Percentiles rank a stretch among this genome's conserved stretches.
Evolutionary conservation across 2,888 invertebrate species (phyloP).

Genomic region (Hermaeophaga mercurialis): DNA sequence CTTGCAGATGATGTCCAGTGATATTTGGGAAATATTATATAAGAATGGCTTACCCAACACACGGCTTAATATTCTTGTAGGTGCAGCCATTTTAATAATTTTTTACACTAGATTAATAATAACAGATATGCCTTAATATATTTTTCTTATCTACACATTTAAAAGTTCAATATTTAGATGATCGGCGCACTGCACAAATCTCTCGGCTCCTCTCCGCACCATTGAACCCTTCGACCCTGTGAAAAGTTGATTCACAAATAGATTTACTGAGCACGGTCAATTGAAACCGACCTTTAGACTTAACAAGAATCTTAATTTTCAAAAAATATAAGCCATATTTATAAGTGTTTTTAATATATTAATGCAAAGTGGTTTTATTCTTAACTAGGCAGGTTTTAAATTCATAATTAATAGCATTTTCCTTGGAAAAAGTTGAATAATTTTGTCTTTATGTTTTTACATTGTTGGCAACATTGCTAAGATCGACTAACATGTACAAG

Average conservation of each 20-base stretch:
- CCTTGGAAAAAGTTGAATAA: too few relatives aligned
- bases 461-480: too few relatives aligned
- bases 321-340: too few relatives aligned
- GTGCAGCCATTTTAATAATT: constrained; percentile 50
- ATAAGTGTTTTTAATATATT: too few relatives aligned
- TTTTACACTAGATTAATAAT: constrained; percentile 8
- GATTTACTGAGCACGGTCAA: constrained; percentile 7
- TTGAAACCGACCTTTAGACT: constrained; percentile 17
- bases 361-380: too few relatives aligned
- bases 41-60: constrained; percentile 54
- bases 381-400: too few relatives aligned
- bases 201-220: constrained; percentile 8
- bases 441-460: too few relatives aligned
- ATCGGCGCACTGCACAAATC: constrained; percentile 20
- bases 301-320: too few relatives aligned
- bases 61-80: constrained; percentile 53
- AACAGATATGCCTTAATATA: constrained; percentile 16
- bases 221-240: constrained; percentile 18
- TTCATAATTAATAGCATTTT: too few relatives aligned
- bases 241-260: constrained; percentile 25
- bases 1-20: constrained; percentile 29
- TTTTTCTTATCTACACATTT: constrained; percentile 27
- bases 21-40: constrained; percentile 47
- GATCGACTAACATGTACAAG: too few relatives aligned
- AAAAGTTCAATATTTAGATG: constrained; percentile 23